Base-by-base conservation (phyloP, 2,113 vertebrate genomes). In the Gopherus evgoodei region DNA sequence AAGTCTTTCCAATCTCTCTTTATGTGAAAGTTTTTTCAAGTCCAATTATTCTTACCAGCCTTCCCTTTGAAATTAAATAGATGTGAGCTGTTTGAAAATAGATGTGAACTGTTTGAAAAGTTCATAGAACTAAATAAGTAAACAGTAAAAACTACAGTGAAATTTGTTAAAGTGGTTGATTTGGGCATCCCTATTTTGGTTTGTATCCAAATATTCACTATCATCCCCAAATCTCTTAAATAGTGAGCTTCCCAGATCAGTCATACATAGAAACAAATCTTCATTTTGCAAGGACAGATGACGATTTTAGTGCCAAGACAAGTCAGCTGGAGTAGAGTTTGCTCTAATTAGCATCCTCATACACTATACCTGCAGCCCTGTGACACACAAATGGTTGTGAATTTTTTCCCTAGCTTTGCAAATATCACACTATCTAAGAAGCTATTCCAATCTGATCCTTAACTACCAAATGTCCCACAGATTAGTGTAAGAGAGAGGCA, bases 1-100 rank as follows among this genome's bases (percentile, higher is more conserved):
- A 69, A n/a, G 65, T 69, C 16, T 69, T 69, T 35, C 35, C 62
- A 69, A 17, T 69, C 14, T 75, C 35, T 87, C 88, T 13, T 50
- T 83, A 86, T 83, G 27, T 2, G 75, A 87, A 90, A 81, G 9
- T 0, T 56, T 85, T 92, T 86, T 53, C 27, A 80, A 16, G n/a
- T 88, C 72, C 91, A 89, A 3, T 42, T 94, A 49, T 27, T 88
- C 94, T 91, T 88, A 76, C 92, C 75, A 49, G 54, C 52, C 56
- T 76, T 86, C 22, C 76, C 16, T 10, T 94, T 90, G 88, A 47
- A 92, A 35, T 81, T 78, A 90, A 62, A 78, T 86, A 29, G 11
- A 47, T 29, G 22, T 47, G 75, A 12, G 47, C 42, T 78, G 12
- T 72, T 72, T 72, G 65, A 72, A 90, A 62, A 78, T 86, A 29